Evolutionary conservation across 2,113 vertebrate species (phyloP), one percentile per base, ranked within the genome.

Genomic region (Calypte anna): DNA sequence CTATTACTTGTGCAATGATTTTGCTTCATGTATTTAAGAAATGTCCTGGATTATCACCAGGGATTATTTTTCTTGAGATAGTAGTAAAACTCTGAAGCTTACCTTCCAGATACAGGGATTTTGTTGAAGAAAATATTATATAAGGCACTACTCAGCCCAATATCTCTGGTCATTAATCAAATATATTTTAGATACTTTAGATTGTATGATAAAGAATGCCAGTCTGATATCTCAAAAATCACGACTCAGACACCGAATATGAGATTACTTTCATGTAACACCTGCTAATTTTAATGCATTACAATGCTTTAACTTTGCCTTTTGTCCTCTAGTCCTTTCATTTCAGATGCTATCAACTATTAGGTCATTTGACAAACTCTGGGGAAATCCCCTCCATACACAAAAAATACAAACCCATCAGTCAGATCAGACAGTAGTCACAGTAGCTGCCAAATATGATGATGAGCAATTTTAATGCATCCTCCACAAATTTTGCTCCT

Each of bases 101-200:
- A 54, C 13, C 46, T 77, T 80, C 59, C 66, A 59, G 50, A 73
- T 50, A 82, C 0, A 9, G 74, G 81, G 73, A 77, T 67, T 69
- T 55, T 73, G n/a, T 46, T 74, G 61, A 72, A 88, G 13, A 66
- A 62, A 7, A 40, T 73, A 50, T 82, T 76, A 21, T 58, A 43
- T 90, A 87, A 92, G 90, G 87, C 87, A 93, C 84, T 89, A 54
- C 53, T 76, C 51, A 86, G 57, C 31, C 83, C 40, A 79, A 7
- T 84, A 28, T 59, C 73, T 83, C 69, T 20, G 43, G 31, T 77
- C 63, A 70, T 77, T 76, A 76, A 48, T 46, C 40, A 54, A 64
- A 57, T 11, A 4, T 48, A 28, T 73, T 87, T 82, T 5, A 4
- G 64, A 74, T 16, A 59, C 48, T 69, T 58, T 50, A 51, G 53